Evolutionary conservation across 2,113 vertebrate genomes (phyloP), one percentile per base, ranked within the genome.

Genomic region (Malurus elegans): DNA sequence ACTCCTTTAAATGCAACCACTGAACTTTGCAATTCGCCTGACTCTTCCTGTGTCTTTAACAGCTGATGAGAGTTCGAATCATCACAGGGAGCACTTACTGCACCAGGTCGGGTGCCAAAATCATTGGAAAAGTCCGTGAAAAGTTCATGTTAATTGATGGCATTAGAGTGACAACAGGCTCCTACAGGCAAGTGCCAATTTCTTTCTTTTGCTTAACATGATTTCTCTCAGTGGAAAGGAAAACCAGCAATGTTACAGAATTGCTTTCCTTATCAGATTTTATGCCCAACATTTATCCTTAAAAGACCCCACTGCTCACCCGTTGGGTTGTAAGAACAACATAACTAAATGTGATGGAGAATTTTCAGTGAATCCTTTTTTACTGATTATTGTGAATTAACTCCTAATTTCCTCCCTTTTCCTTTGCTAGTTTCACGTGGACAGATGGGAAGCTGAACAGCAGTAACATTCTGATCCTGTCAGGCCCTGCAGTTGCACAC

Each of bases 141-240:
- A 98, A 99, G 84, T 99, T 99, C 97, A 99, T 99, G 96, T 95
- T 99, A 87, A 98, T 99, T 56, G 99, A 99, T 95, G 99, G 99
- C 69, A 98, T 98, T 89, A 98, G 98, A 93, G 99, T 99, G 82
- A 99, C 98, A 28, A 99, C 99, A 29, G 99, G 99, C 86, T 99
- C 99, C 54, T 99, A 99, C 98, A 99, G 99, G 99, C 99, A 98
- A 95, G 95, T 95, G 56, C 28, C 28, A 25, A 17, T 78, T 87
- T 76, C 40, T 56, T 86, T 44, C 31, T 88, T 29, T 45, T 45
- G 9, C 18, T 95, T 79, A 13, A 34, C 4, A 0, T 48, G 19
- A 34, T 69, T 86, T 76, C n/a, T 73, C 79, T 42, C n/a, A 4
- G 0, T 20, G 50, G 36, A 57, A 74, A 62, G 45, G 14, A 70